phyloP scores from a whole-genome alignment of 2,113 vertebrate species.

The Centropus bengalensis region DNA sequence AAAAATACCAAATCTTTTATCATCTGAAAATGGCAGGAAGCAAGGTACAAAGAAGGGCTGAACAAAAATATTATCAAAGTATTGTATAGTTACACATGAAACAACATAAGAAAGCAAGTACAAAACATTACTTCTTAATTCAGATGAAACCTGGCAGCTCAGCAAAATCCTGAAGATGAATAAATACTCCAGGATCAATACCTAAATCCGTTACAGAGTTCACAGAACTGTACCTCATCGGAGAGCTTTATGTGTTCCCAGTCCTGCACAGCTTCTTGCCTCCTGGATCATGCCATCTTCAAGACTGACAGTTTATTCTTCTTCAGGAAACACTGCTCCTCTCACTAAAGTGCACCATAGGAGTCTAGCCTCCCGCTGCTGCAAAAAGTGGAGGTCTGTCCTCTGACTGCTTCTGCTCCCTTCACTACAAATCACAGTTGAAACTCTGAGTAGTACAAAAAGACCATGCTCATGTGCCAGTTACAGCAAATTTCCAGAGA shows the following conservation, averaged over 20 bases:
- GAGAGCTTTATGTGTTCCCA: background rate
- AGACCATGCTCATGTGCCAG: background rate
- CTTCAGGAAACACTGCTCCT: background rate
- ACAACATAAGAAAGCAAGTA: slow-evolving; percentile 8
- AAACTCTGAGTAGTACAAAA: background rate
- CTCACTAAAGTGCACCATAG: background rate
- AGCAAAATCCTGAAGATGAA: background rate
- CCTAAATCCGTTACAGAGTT: slow-evolving; percentile 1
- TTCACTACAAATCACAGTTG: background rate
- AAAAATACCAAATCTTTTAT: background rate
- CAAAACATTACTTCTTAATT: slow-evolving; percentile 48
- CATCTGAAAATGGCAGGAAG: background rate
- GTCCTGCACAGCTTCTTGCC: slow-evolving; percentile 1
- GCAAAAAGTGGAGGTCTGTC: background rate
- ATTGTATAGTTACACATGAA: slow-evolving; percentile 17
- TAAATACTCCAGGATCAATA: slow-evolving; percentile 16
- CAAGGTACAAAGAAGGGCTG: background rate
- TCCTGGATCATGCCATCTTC: background rate
- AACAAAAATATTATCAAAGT: background rate
- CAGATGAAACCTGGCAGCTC: slow-evolving; percentile 9
- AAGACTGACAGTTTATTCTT: background rate
- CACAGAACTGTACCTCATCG: background rate
- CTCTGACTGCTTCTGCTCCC: background rate
- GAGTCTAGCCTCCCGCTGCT: background rate
- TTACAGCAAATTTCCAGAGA: background rate